phyloP scores from a whole-genome alignment of 1,140 invertebrate genomes.

The Heliconius hermathena region DNA sequence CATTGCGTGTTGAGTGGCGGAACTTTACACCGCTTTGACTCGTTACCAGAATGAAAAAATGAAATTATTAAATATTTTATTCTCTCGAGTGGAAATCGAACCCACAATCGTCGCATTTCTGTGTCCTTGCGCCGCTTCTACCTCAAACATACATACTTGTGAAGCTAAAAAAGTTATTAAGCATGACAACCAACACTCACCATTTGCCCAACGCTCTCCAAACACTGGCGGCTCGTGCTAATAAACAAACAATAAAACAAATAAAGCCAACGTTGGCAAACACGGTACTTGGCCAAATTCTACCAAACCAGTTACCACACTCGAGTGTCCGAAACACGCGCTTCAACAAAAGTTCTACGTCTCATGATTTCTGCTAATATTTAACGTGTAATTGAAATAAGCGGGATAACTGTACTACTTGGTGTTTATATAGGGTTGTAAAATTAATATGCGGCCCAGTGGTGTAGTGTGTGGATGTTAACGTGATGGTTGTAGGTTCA shows the following conservation, averaged over 20 bases:
- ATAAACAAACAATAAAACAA: constrained; percentile 19
- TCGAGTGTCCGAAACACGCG: constrained; percentile 28
- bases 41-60: no score
- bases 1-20: no score
- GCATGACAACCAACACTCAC: not conserved
- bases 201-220: constrained; percentile 15
- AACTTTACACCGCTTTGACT: no score
- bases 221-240: constrained; percentile 23
- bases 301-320: constrained; percentile 32
- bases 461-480: no score
- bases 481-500: no score
- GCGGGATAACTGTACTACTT: constrained; percentile 29
- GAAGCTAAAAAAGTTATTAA: no score
- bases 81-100: no score
- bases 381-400: constrained; percentile 32
- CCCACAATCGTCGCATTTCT: no score
- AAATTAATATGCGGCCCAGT: not conserved
- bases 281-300: constrained; percentile 29
- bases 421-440: not conserved
- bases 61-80: no score
- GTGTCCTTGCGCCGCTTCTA: no score
- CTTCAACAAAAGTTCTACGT: constrained; percentile 20
- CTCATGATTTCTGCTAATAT: constrained; percentile 34
- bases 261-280: constrained; percentile 16
- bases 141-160: no score